Conservation (phyloP, 2,888 invertebrate species). For the Cerastoderma edule region DNA sequence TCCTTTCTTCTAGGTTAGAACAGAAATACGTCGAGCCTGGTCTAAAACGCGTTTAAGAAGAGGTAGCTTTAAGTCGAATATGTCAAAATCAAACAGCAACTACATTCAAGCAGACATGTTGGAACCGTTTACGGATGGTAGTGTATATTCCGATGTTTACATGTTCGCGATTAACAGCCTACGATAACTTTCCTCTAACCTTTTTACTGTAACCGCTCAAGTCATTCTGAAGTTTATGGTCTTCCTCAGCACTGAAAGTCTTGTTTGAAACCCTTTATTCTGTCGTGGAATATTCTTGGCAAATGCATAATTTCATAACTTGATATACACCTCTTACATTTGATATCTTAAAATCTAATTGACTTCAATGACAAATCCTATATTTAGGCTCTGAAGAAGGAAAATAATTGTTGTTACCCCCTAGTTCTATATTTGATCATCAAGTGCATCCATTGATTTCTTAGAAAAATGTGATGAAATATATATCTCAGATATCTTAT, state of each 20-base stretch:
- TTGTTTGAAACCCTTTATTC: neutral
- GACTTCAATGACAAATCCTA: too few relatives aligned
- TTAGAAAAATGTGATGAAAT: too few relatives aligned
- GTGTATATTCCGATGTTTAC: too few relatives aligned
- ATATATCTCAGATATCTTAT: too few relatives aligned
- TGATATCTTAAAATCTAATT: too few relatives aligned
- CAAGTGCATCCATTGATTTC: too few relatives aligned
- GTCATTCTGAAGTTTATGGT: neutral
- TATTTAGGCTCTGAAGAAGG: too few relatives aligned
- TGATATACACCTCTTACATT: too few relatives aligned
- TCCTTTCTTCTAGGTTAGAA: constrained; percentile 35
- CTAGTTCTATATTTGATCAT: too few relatives aligned
- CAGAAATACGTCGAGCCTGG: constrained; percentile 43
- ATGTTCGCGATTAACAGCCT: neutral
- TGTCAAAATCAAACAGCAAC: neutral
- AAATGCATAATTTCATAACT: too few relatives aligned
- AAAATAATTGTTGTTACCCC: too few relatives aligned
- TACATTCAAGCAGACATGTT: constrained; percentile 5
- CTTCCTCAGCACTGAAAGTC: neutral
- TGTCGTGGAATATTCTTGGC: neutral
- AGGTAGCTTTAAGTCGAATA: neutral
- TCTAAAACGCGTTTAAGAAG: constrained; percentile 3
- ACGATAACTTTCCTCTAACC: neutral
- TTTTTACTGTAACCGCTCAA: neutral
- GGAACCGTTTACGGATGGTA: neutral